These are phyloP conservation scores for Criorhina ranunculi DNA, from an alignment of 2,888 invertebrate species.

Conservation along the genomic window DNA sequence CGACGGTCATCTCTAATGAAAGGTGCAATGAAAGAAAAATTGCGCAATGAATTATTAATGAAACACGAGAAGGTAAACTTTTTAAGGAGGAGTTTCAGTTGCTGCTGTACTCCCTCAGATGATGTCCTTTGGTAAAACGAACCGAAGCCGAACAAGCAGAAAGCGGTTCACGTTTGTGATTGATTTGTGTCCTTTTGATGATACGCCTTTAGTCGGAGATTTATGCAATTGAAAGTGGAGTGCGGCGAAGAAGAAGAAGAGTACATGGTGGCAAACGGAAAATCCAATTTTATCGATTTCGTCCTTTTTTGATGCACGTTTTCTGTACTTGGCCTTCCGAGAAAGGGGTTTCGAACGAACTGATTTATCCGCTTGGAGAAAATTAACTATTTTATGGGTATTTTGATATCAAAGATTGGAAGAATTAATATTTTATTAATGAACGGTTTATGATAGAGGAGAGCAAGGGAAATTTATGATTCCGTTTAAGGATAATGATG, in stretches of 20 bases:
- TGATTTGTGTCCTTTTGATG: constrained; percentile 76
- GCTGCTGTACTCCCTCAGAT: constrained; percentile 14
- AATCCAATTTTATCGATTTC: constrained; percentile 71
- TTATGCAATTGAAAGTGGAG: constrained; percentile 48
- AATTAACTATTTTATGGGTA: constrained; percentile 68
- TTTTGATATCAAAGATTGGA: constrained; percentile 59
- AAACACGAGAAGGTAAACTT: constrained; percentile 44
- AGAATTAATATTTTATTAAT: constrained; percentile 65
- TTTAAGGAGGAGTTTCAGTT: constrained; percentile 25
- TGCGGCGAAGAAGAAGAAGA: neutral
- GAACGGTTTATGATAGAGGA: constrained; percentile 42
- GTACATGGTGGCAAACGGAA: constrained; percentile 7
- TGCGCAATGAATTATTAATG: constrained; percentile 77
- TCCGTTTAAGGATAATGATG: constrained; percentile 48
- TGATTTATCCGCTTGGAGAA: constrained; percentile 58
- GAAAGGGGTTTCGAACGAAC: constrained; percentile 37
- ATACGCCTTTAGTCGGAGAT: constrained; percentile 50
- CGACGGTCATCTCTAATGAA: constrained; percentile 75
- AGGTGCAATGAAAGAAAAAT: constrained; percentile 77
- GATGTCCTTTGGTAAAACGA: constrained; percentile 59
- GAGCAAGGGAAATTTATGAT: constrained; percentile 50
- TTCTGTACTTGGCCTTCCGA: neutral
- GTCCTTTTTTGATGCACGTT: constrained; percentile 38
- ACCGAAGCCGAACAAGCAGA: constrained; percentile 60
- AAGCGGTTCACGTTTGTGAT: constrained; percentile 70